Evolutionary conservation across 1,140 invertebrate species (phyloP).

Genomic region (Orussus abietinus): DNA sequence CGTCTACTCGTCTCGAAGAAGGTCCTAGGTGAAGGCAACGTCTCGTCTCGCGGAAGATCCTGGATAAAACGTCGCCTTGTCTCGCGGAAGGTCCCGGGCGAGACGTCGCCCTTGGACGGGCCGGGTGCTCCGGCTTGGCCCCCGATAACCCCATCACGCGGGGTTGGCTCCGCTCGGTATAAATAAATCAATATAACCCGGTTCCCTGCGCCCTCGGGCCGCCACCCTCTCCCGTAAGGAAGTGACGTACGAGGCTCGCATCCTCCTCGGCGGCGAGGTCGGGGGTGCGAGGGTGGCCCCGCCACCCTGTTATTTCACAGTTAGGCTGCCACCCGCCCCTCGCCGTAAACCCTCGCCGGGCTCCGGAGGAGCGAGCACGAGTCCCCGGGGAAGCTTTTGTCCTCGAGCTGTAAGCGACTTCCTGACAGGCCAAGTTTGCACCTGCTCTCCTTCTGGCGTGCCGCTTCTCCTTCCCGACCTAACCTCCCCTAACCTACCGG

Average conservation of each 20-base stretch:
- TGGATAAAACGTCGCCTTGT: no score
- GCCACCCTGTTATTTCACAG: conserved; percentile 52
- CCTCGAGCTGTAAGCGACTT: conserved; percentile 54
- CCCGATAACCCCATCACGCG: conserved; percentile 43
- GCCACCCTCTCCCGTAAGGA: conserved; percentile 28
- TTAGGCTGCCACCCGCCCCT: conserved; percentile 41
- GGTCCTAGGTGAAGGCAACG: no score
- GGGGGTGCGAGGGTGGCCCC: conserved; percentile 21
- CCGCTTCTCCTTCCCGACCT: conserved; percentile 4
- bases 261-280: conserved; percentile 29
- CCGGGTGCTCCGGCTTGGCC: no score
- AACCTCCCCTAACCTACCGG: neutral
- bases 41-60: no score
- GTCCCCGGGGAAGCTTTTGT: conserved; percentile 52
- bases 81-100: no score
- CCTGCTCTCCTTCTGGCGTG: conserved; percentile 43
- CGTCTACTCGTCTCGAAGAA: no score
- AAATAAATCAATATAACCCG: conserved; percentile 53
- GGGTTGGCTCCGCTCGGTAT: conserved; percentile 31
- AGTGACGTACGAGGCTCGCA: conserved; percentile 47
- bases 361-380: conserved; percentile 33
- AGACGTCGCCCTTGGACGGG: no score
- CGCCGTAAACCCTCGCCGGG: no score
- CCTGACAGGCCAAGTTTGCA: conserved; percentile 54
- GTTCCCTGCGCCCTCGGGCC: conserved; percentile 22